Base-by-base conservation (phyloP, 2,888 invertebrate species). In the Protula sp. region DNA sequence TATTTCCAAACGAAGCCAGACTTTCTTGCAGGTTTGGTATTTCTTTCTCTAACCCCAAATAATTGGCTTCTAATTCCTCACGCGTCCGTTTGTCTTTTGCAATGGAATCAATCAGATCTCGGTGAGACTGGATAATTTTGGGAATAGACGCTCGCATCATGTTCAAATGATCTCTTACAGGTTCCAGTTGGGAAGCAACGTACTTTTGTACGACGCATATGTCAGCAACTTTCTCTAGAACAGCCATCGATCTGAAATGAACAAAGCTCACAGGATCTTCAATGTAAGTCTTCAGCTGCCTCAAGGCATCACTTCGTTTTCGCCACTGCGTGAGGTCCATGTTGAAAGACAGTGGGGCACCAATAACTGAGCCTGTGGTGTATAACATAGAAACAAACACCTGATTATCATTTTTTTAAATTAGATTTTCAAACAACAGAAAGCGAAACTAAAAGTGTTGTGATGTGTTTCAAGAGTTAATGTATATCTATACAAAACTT, bases 321-420 rank as follows among this genome's bases (percentile, higher is more conserved):
- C 64, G 52, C 64, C 64, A 64, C 30, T 64, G 61, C 55, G 61
- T 61, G 47, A 64, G 59, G 52, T 64, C 64, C 61, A 61, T 61
- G 3, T 57, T 51, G 22, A 64, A 48, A 47, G 62, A 55, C 5
- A 64, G 57, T 14, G 64, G 64, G 1, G 64, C 61, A 4, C 64
- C 64, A 1, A 64, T 54, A 29, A 62, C 47, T 47, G 62, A 27
- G 26, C 59, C 59, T 59, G 29, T 38, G 9, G n/a, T n/a, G n/a
- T n/a, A n/a, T n/a, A n/a, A n/a, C n/a, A n/a, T n/a, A n/a, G n/a
- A n/a, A n/a, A n/a, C n/a, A n/a, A n/a, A n/a, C n/a, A n/a, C n/a
- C n/a, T n/a, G n/a, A n/a, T n/a, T n/a, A n/a, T n/a, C n/a, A n/a
- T n/a, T n/a, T n/a, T n/a, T n/a, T n/a, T n/a, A n/a, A n/a, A n/a